phyloP scores from a whole-genome alignment of 2,113 vertebrate genomes.

The Oreocharis arfaki region DNA sequence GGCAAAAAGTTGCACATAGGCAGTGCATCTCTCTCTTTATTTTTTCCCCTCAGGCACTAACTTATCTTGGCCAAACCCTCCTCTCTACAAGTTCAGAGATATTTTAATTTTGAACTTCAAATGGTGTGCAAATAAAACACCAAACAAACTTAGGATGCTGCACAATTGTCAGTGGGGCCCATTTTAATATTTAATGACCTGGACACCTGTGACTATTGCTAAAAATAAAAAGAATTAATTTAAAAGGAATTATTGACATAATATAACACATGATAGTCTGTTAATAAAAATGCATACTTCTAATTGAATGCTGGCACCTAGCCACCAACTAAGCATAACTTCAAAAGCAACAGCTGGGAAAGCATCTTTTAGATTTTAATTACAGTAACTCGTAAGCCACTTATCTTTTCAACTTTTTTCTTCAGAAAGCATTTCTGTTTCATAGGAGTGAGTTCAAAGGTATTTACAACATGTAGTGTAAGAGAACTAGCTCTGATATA shows the following conservation, averaged over 20 bases:
- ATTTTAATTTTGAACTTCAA: constrained; percentile 50
- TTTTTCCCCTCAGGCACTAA: constrained; percentile 12
- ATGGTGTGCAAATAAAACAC: constrained; percentile 40
- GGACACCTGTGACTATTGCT: constrained; percentile 20
- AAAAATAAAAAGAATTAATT: constrained; percentile 49
- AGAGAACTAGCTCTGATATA: not conserved
- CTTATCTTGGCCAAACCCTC: constrained; percentile 8
- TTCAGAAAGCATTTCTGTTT: constrained; percentile 58
- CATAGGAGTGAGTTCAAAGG: constrained; percentile 61
- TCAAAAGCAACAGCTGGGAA: constrained; percentile 76
- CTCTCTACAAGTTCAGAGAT: constrained; percentile 16
- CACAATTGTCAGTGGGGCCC: constrained; percentile 14
- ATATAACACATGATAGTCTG: constrained; percentile 55
- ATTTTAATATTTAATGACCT: constrained; percentile 61
- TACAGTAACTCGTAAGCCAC: constrained; percentile 61
- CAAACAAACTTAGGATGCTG: constrained; percentile 15
- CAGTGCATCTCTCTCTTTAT: not conserved
- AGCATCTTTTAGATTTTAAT: constrained; percentile 74
- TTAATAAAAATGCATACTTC: constrained; percentile 71
- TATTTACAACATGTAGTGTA: constrained; percentile 35
- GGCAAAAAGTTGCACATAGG: not conserved
- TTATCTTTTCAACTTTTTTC: constrained; percentile 64
- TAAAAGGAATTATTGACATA: constrained; percentile 69
- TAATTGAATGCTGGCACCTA: constrained; percentile 73
- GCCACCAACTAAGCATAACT: constrained; percentile 66